These are phyloP conservation scores for Melipona quadrifasciata DNA, from an alignment of 1,140 invertebrate species.

Conservation along the genomic window DNA sequence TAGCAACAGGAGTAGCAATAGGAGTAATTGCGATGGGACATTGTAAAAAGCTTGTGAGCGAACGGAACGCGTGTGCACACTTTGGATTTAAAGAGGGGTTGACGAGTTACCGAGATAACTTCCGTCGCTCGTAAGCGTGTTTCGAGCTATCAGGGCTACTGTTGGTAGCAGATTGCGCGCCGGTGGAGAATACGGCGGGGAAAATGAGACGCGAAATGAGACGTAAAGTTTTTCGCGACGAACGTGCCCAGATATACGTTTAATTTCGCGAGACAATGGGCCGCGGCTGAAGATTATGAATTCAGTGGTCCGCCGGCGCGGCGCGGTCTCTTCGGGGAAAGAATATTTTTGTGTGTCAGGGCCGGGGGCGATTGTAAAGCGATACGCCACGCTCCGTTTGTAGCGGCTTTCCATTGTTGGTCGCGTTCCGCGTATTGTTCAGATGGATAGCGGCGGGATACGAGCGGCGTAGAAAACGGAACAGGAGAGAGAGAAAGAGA, in stretches of 20 bases:
- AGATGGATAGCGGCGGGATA: slow-evolving; percentile 6
- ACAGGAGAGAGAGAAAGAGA: background rate
- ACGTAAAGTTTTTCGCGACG: slow-evolving; percentile 17
- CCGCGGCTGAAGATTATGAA: slow-evolving; percentile 37
- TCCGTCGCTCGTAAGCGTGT: background rate
- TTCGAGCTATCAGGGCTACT: background rate
- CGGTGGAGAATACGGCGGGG: background rate
- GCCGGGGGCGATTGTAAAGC: slow-evolving; percentile 49
- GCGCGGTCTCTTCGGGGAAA: background rate
- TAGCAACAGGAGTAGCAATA: background rate
- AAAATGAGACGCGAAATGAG: background rate
- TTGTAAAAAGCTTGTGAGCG: background rate
- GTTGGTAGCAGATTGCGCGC: background rate
- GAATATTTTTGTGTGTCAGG: slow-evolving; percentile 52
- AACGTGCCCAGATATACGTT: slow-evolving; percentile 36
- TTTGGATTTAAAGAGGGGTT: background rate
- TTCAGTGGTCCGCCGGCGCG: slow-evolving; percentile 22
- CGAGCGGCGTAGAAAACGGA: slow-evolving; percentile 1
- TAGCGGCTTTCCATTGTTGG: slow-evolving; percentile 46
- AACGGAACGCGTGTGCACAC: background rate
- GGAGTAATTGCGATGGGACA: background rate
- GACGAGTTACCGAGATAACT: background rate
- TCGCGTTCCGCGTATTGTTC: slow-evolving; percentile 44
- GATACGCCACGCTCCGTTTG: slow-evolving; percentile 48
- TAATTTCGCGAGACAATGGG: slow-evolving; percentile 48